phyloP scores from a whole-genome alignment of 1,140 invertebrate genomes.

The Penaeus chinensis region DNA sequence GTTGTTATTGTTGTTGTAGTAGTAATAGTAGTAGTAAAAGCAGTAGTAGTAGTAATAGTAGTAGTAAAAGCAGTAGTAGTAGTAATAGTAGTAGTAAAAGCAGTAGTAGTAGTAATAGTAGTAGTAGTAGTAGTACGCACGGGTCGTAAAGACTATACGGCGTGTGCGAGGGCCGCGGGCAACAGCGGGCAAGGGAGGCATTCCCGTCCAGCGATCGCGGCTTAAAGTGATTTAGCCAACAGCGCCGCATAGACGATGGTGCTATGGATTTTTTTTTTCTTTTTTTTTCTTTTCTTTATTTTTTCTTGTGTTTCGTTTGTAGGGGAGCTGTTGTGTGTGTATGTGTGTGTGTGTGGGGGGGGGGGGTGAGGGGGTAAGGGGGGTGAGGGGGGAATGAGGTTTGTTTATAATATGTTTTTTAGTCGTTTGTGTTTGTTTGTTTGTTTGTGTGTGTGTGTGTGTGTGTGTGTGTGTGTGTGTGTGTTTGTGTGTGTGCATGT shows the following conservation, averaged over 20 bases:
- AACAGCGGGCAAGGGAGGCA: no score
- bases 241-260: no score
- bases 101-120: background rate
- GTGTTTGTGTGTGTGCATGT: background rate
- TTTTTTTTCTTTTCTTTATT: no score
- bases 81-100: background rate
- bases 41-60: background rate
- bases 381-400: no score
- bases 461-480: conserved; percentile 1
- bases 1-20: background rate
- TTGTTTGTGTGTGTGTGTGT: background rate
- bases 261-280: no score
- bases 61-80: background rate
- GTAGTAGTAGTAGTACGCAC: background rate
- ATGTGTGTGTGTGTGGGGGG: no score
- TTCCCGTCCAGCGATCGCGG: no score
- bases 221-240: no score
- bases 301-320: no score
- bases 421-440: background rate
- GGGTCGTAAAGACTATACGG: background rate
- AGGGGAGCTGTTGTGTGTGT: no score
- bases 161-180: background rate
- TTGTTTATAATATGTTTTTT: background rate
- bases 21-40: background rate
- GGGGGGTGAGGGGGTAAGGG: no score